Conservation (phyloP, 2,888 invertebrate species). For the Cynaeus angustus region DNA sequence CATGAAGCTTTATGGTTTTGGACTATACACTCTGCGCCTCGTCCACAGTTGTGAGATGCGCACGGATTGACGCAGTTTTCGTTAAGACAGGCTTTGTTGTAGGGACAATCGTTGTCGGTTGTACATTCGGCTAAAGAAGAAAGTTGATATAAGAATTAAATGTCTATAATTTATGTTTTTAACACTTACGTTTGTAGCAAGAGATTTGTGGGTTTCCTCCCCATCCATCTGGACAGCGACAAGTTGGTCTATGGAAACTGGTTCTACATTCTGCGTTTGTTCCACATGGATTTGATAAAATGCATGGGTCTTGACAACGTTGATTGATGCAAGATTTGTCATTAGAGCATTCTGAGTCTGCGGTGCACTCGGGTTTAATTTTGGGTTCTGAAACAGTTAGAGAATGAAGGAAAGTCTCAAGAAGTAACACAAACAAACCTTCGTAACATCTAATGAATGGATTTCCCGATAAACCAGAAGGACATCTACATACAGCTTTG, state of each 20-base stretch:
- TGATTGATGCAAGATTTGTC: slow-evolving; percentile 87
- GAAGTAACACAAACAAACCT: slow-evolving; percentile 42
- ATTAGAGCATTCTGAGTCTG: slow-evolving; percentile 84
- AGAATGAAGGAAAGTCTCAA: too few species aligned
- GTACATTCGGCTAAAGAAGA: slow-evolving; percentile 83
- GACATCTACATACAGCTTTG: slow-evolving; percentile 85
- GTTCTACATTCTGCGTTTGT: slow-evolving; percentile 86
- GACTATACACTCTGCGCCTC: slow-evolving; percentile 84
- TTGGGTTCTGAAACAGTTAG: slow-evolving; percentile 67
- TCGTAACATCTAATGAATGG: slow-evolving; percentile 85
- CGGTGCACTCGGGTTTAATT: slow-evolving; percentile 79
- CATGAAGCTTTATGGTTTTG: slow-evolving; percentile 87
- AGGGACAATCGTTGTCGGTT: slow-evolving; percentile 86
- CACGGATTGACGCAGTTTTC: slow-evolving; percentile 89
- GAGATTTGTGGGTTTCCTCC: slow-evolving; percentile 90
- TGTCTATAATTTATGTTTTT: too few species aligned
- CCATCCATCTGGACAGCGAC: slow-evolving; percentile 88
- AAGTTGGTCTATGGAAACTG: slow-evolving; percentile 85
- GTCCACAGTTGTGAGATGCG: slow-evolving; percentile 80
- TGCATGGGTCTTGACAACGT: slow-evolving; percentile 88
- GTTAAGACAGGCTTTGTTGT: slow-evolving; percentile 86
- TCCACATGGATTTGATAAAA: slow-evolving; percentile 85
- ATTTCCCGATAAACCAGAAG: slow-evolving; percentile 83
- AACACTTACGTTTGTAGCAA: slow-evolving; percentile 89
- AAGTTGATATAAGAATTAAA: neutral